A percentile compares a stretch with the other conserved stretches of the same genome.
Conservation (phyloP, 2,113 vertebrate species). For the Kobus ellipsiprymnus region DNA sequence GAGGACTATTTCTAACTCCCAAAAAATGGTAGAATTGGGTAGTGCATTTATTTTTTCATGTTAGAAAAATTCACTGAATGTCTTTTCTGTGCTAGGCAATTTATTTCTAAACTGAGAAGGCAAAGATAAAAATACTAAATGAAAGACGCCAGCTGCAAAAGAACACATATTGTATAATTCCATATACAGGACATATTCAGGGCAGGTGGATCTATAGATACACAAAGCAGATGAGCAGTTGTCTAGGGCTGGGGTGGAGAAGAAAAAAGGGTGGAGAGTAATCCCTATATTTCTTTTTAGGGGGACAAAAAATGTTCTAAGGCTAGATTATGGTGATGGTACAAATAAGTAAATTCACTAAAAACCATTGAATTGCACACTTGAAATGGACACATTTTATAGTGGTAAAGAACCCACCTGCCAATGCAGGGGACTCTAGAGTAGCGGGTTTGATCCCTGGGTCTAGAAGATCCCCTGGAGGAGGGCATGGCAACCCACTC, state of each 20-base stretch:
- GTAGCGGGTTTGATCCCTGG: rapidly evolving
- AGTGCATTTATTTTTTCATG: background rate
- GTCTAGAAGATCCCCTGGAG: background rate
- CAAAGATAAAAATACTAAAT: background rate
- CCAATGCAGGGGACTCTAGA: background rate
- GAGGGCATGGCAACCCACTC: background rate
- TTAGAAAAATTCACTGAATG: background rate
- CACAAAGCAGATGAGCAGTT: background rate
- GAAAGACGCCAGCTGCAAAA: background rate
- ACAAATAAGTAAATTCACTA: background rate
- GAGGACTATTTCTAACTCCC: background rate
- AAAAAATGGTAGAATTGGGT: background rate
- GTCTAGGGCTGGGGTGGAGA: background rate
- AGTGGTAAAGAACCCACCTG: background rate
- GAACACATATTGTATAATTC: background rate
- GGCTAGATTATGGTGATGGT: background rate
- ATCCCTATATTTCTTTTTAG: background rate
- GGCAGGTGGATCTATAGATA: background rate
- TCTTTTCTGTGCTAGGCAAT: background rate
- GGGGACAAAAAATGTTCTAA: background rate
- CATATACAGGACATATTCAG: background rate
- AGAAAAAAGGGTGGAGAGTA: too few relatives aligned
- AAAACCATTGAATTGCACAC: background rate
- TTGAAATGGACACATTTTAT: background rate
- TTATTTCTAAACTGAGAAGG: slow-evolving; percentile 6